Evolutionary conservation across 2,113 vertebrate genomes (phyloP), one percentile per base, ranked within the genome.

Genomic region (Oncorhynchus keta): DNA sequence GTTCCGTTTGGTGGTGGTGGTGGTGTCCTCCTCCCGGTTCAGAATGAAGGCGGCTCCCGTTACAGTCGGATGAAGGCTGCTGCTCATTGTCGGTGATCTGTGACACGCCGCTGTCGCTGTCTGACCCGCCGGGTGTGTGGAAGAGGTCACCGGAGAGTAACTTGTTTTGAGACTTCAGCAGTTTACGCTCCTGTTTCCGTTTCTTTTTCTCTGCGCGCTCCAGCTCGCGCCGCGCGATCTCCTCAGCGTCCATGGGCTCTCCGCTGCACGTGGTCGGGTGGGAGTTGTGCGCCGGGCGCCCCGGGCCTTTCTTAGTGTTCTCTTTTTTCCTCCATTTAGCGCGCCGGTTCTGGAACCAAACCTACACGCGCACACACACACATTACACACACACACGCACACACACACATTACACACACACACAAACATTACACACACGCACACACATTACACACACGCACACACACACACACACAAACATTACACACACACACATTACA

Each of bases 241-340:
- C 97, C 89, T 97, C 97, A 0, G 97, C 95, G 91, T 98, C 97
- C 97, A 99, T 99, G 71, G 97, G 97, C 86, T 99, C 97, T 35
- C 97, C 97, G 85, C 97, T 99, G 96, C 97, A 99, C 70, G 96
- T 97, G 81, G 97, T 98, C 14, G 97, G 97, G 84, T 98, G 97
- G 0, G 97, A 98, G 94, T 98, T 99, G 93, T 99, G 97, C 2
- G 97, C 97, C 32, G 97, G 97, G 91, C 97, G 90, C 77, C 97
- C 97, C 0, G 97, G 97, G 64, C 97, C 97, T 48, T 99, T 99
- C 93, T 99, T 99, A 8, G 97, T 99, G 91, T 99, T 99, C 70
- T 99, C 97, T 84, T 99, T 99, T 93, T 99, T 99, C 86, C 97
- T 94, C 97, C 97, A 99, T 84, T 99, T 99, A 83, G 97, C 97